Evolutionary conservation across 2,113 vertebrate genomes (phyloP).

Genomic region (Hypomesus transpacificus): DNA sequence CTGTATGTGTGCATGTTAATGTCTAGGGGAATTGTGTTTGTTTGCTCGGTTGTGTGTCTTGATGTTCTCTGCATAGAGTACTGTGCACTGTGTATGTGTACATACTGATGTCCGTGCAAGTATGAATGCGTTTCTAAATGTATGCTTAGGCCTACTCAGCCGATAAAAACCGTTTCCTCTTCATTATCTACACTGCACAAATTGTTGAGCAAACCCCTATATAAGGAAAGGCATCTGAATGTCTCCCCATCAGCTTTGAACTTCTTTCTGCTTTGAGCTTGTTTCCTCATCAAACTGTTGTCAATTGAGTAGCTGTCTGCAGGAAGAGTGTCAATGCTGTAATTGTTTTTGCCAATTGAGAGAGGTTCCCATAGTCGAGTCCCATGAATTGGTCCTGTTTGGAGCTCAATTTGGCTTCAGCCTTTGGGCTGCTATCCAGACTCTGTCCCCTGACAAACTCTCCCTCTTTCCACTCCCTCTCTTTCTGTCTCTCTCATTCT

Average conservation of each 20-base stretch:
- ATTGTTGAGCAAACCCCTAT: conserved; percentile 1
- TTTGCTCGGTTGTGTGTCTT: neutral
- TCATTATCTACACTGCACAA: neutral
- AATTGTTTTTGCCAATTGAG: conserved; percentile 6
- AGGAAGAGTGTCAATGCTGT: neutral
- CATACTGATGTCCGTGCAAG: too few relatives aligned
- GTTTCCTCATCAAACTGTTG: neutral
- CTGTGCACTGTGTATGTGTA: too few relatives aligned
- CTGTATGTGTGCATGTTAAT: too few relatives aligned
- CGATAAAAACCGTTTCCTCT: neutral
- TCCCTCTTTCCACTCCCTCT: neutral
- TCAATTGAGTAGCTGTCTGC: neutral
- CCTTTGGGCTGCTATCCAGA: conserved; percentile 8
- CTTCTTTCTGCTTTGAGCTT: neutral
- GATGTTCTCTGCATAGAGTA: too few relatives aligned
- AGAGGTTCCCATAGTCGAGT: conserved; percentile 2
- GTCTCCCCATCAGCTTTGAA: neutral
- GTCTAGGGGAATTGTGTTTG: too few relatives aligned
- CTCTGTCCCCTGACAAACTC: neutral
- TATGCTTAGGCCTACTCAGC: neutral
- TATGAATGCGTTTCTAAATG: too few relatives aligned
- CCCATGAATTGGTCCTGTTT: conserved; percentile 8
- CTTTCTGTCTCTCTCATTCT: neutral
- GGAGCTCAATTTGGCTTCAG: neutral
- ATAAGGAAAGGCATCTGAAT: neutral